These are phyloP conservation scores for Diploptera punctata DNA, from an alignment of 2,888 invertebrate genomes.

Conservation along the genomic window DNA sequence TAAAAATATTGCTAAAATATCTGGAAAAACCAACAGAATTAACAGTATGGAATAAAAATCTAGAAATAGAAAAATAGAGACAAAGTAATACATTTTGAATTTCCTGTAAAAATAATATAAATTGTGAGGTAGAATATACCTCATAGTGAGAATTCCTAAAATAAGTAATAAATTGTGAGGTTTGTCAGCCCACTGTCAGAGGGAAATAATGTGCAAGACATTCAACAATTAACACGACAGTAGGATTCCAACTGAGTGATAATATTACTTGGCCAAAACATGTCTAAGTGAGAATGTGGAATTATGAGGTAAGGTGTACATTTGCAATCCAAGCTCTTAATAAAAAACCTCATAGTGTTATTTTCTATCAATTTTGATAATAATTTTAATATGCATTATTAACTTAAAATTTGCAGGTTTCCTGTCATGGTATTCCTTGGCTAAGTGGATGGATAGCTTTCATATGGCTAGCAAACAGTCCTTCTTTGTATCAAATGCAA, in stretches of 20 bases:
- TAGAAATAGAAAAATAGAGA: no score
- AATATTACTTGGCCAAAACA: not conserved
- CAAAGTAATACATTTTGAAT: no score
- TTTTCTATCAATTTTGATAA: conserved; percentile 41
- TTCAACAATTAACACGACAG: not conserved
- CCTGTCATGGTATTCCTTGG: conserved; percentile 92
- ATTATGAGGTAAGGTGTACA: not conserved
- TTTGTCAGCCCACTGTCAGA: no score
- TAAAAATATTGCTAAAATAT: no score
- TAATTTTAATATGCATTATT: no score
- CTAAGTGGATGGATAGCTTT: conserved; percentile 76
- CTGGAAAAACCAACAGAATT: no score
- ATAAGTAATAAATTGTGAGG: no score
- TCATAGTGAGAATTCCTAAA: no score
- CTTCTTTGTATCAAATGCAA: conserved; percentile 77
- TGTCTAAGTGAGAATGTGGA: not conserved
- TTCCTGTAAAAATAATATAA: no score
- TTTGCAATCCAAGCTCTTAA: not conserved
- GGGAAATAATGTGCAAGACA: no score
- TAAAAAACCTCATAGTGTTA: not conserved
- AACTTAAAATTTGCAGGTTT: conserved; percentile 71
- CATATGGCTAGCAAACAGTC: conserved; percentile 76
- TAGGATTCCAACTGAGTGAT: not conserved
- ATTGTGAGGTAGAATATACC: no score
- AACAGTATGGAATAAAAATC: no score